Evolutionary conservation across 2,113 vertebrate genomes (phyloP).

Genomic region (Upupa epops): DNA sequence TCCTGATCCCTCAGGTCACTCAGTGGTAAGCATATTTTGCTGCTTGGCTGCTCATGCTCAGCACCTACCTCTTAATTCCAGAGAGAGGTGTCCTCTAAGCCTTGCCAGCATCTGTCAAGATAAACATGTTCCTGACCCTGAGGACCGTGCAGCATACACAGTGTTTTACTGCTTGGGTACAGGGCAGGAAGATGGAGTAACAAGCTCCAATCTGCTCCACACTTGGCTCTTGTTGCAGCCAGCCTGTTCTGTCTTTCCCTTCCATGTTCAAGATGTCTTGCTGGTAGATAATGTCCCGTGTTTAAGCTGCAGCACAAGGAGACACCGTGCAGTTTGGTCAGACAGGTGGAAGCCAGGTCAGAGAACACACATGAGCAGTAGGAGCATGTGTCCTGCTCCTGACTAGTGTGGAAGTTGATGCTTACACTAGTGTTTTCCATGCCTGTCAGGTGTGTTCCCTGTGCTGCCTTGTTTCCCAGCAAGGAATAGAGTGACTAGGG

Average conservation of each 20-base stretch:
- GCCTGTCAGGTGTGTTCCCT: not conserved
- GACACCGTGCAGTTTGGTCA: not conserved
- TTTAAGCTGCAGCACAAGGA: not conserved
- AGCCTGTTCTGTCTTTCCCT: not conserved
- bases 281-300: not conserved
- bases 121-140: not conserved
- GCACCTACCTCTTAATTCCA: not conserved
- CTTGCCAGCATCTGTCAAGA: not conserved
- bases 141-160: rapidly evolving
- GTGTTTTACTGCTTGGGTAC: not conserved
- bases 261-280: not conserved
- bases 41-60: not conserved
- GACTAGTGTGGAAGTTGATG: not conserved
- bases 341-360: not conserved
- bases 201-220: not conserved
- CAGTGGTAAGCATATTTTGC: not conserved
- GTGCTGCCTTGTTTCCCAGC: not conserved
- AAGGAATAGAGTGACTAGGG: not conserved
- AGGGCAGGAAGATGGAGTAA: not conserved
- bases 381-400: rapidly evolving
- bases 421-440: not conserved
- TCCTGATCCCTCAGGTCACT: not conserved
- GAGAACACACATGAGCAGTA: not conserved
- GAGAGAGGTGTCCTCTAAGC: not conserved
- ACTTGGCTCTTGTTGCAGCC: not conserved